Evolutionary conservation across 2,888 invertebrate genomes (phyloP).

Genomic region (Cordilura impudica): DNA sequence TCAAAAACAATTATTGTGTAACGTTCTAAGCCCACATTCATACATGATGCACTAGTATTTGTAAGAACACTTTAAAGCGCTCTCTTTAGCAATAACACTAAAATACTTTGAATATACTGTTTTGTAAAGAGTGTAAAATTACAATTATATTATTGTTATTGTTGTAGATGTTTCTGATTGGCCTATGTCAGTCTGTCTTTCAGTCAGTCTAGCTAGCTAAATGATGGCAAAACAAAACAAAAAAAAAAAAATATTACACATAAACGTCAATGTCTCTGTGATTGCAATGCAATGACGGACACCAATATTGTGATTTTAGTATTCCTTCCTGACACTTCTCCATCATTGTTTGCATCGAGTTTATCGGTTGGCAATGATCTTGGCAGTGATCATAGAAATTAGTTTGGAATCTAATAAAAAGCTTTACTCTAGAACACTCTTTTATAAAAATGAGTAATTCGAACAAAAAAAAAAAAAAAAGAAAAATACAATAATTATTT

Average conservation of each 20-base stretch:
- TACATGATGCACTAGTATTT: not conserved
- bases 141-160: constrained; percentile 5
- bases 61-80: too few relatives aligned
- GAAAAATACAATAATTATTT: not conserved
- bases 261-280: constrained; percentile 24
- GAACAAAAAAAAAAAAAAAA: not conserved
- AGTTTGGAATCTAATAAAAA: constrained; percentile 34
- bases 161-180: constrained; percentile 30
- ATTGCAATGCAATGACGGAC: constrained; percentile 23
- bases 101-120: too few relatives aligned
- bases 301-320: too few relatives aligned
- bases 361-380: constrained; percentile 64
- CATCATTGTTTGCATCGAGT: constrained; percentile 3
- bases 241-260: constrained; percentile 3
- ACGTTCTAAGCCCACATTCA: constrained; percentile 55
- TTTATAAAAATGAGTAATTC: too few relatives aligned
- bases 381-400: constrained; percentile 64
- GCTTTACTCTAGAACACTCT: not conserved
- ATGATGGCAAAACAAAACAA: not conserved
- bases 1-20: constrained; percentile 53
- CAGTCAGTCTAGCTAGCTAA: constrained; percentile 7
- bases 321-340: not conserved
- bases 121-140: constrained; percentile 24
- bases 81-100: too few relatives aligned
- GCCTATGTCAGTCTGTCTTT: not conserved